Evolutionary conservation across 2,113 vertebrate genomes (phyloP), one percentile per base, ranked within the genome.

Genomic region (Columba janthina): DNA sequence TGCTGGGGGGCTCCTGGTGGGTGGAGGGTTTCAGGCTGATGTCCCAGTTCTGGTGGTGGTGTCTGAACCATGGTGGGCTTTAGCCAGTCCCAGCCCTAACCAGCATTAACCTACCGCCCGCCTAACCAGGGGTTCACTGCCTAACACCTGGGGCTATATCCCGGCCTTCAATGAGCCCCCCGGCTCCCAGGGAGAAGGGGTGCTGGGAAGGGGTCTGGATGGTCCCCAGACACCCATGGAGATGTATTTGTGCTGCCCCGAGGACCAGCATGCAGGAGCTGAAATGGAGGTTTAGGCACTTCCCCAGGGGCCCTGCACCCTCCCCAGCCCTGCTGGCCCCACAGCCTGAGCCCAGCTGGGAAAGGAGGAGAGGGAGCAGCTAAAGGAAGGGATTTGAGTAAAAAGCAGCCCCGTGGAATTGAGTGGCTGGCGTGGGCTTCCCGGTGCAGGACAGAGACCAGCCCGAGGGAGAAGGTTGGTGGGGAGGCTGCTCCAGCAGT

Each of bases 391-490:
- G n/a, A 26, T 64, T 73, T 64, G 25, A 25, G 38, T 0, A 2
- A 32, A 34, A 93, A 29, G 28, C 0, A 0, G 20, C 34, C 26
- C 56, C 1, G 0, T 0, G 10, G 34, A 16, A 28, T 18, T 0
- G 0, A n/a, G 13, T 18, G 19, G 54, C 32, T 2, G 0, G 10
- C 2, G 2, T 12, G n/a, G 65, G 48, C 54, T 77, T 54, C 66
- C 12, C 0, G 1, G 15, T 3, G 0, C 4, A 3, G 46, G 57
- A 15, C 70, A 46, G 60, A 34, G 1, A 12, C 36, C 64, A 66
- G 64, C 51, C 75, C 0, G 0, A 48, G 53, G 40, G 61, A 20
- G 18, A 54, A 20, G 2, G 26, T 11, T 1, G 6, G 36, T 0
- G 0, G 16, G 34, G 65, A 60, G 24, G 21, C 46, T 61, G 44